Evolutionary conservation across 2,113 vertebrate species (phyloP), one percentile per base, ranked within the genome.

Genomic region (Antigone vipio): DNA sequence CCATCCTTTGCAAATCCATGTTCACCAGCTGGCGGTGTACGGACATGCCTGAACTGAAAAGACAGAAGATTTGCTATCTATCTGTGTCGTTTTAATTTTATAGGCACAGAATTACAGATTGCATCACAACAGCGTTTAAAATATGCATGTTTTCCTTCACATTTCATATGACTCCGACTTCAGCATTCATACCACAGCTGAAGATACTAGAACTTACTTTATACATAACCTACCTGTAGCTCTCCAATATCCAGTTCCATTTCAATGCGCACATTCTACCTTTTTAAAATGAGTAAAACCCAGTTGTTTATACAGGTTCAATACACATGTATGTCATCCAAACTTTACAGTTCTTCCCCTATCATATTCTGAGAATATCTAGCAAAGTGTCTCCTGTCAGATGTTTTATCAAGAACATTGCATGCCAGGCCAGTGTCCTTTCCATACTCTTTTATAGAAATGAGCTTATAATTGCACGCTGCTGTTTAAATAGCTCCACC

Each of bases 241-340:
- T 52, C 35, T 50, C 20, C 8, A 32, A 8, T 42, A 56, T 32
- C 5, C 15, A 66, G 23, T 56, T 73, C 17, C 2, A 38, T 42
- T 78, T 55, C 29, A 77, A 8, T 50, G 29, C 2, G 63, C 2
- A 1, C 5, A 0, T 47, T 89, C 14, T 27, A 29, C 9, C 5
- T 29, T 81, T 85, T 38, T 2, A 69, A 89, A 83, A 40, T 11
- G 0, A 83, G 4, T 58, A 12, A 85, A 66, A 77, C 27, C 1
- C 9, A 21, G 5, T 20, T 71, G 3, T 20, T 4, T 40, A 6
- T 62, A 15, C 2, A 60, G 17, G 4, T 55, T 59, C 21, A 6
- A 23, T 18, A 35, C 2, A 29, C 0, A 0, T 22, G 8, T 29
- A 29, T 18, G 8, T 68, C 21, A 89, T 16, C 4, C 5, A 35